Evolutionary conservation across 2,113 vertebrate species (phyloP), one percentile per base, ranked within the genome.

Genomic region (Talpa occidentalis): DNA sequence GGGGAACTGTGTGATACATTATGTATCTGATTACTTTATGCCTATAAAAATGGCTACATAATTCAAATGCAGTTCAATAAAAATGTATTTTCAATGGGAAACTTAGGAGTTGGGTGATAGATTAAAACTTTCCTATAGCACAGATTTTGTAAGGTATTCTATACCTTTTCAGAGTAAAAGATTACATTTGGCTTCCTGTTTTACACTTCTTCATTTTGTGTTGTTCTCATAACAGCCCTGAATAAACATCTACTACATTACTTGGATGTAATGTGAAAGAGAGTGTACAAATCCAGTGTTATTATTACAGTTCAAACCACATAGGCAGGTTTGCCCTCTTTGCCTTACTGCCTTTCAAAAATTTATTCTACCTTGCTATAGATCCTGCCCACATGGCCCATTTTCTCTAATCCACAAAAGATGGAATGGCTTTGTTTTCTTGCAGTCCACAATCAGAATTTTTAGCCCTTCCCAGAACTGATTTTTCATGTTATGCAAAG

Each of bases 51-150:
- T 35, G n/a, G 95, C 95, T 97, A 98, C 98, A 98, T 98, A 97
- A 98, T 98, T 97, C 97, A 98, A 97, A 97, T 96, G 76, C n/a
- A 97, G 94, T 98, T 97, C 96, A 97, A 94, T 97, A 97, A 98
- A 97, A 98, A 95, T 96, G 44, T 89, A 94, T 96, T 98, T 98
- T 97, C 96, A 97, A 73, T 95, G 95, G 92, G 60, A 96, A 97
- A 40, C 47, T 97, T 97, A 72, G 2, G 42, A 92, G 92, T 56
- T 97, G 73, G 72, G 42, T 97, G 95, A 97, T 96, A 95, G 90
- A 98, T 97, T 98, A 98, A 98, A 98, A 97, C 44, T 92, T 97
- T 98, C 96, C 80, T 72, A 97, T 97, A 96, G 93, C 79, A 74
- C 30, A 60, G 91, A 93, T 72, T 97, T 98, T 98, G 95, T 89